Evolutionary conservation across 2,113 vertebrate species (phyloP).

Genomic region (Terrapene triunguis): DNA sequence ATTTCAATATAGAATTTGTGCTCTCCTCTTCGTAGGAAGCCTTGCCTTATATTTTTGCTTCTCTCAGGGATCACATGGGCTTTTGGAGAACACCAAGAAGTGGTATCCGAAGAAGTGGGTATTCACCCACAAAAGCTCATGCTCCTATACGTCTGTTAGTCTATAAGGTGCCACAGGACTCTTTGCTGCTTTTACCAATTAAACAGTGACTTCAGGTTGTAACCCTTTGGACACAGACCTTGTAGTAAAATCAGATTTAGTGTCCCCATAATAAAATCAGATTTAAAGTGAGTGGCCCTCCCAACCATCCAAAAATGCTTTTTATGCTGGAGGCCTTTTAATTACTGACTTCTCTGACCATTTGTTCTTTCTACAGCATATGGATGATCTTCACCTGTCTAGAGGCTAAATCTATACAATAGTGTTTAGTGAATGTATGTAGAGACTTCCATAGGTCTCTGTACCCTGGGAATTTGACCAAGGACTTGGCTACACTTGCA

Average conservation of each 20-base stretch:
- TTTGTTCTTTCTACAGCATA: neutral
- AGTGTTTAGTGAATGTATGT: neutral
- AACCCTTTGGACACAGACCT: neutral
- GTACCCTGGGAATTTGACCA: neutral
- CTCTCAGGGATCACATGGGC: fast-evolving
- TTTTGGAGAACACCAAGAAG: fast-evolving
- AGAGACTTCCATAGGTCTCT: neutral
- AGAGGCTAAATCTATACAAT: neutral
- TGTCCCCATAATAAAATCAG: neutral
- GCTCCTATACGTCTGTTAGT: too few relatives aligned
- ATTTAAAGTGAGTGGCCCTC: neutral
- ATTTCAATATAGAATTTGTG: neutral
- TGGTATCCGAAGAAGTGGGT: too few relatives aligned
- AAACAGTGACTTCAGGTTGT: fast-evolving
- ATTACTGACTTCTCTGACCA: neutral
- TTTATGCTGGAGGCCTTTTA: neutral
- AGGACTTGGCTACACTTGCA: too few relatives aligned
- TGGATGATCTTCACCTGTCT: neutral
- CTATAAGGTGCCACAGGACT: too few relatives aligned
- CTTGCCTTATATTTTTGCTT: neutral
- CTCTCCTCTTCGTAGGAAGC: neutral
- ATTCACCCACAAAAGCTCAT: too few relatives aligned
- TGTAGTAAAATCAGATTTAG: neutral
- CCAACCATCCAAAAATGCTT: neutral
- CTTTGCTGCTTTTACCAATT: too few relatives aligned